phyloP scores from a whole-genome alignment of 1,140 invertebrate genomes.

The Lucilia sericata region DNA sequence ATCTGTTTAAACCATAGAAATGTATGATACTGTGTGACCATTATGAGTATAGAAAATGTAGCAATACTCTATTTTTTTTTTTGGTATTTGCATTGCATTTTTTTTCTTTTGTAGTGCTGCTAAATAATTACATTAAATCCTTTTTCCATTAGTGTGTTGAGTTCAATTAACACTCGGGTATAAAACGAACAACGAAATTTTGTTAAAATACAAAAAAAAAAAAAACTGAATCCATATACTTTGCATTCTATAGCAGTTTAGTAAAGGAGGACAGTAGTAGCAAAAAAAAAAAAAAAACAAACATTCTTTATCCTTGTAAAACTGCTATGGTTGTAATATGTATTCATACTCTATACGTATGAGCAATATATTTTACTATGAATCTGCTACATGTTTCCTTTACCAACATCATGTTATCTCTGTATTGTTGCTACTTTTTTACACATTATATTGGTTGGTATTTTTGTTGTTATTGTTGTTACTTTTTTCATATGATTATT shows the following conservation, averaged over 20 bases:
- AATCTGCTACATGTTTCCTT: background rate
- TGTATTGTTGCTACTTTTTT: no score
- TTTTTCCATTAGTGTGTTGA: conserved; percentile 50
- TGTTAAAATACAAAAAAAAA: background rate
- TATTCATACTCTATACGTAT: background rate
- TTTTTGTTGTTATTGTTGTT: background rate
- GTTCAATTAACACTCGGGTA: conserved; percentile 47
- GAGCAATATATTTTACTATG: background rate
- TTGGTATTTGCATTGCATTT: background rate
- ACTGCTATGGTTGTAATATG: background rate
- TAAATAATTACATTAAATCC: conserved; percentile 50
- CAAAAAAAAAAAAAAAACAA: no score
- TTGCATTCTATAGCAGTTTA: conserved; percentile 16
- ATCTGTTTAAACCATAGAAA: no score
- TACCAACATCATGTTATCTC: no score
- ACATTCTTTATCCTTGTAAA: background rate
- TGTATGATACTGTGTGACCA: background rate
- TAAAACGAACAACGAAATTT: background rate
- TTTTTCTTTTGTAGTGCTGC: background rate
- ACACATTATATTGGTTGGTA: background rate
- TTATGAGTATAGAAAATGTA: background rate
- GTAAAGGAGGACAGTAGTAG: background rate
- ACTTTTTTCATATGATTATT: no score
- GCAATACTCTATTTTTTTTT: no score
- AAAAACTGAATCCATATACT: background rate